A percentile compares a stretch with the other conserved stretches of the same genome.
Evolutionary conservation across 2,113 vertebrate genomes (phyloP).

Genomic region (Elachura formosa): DNA sequence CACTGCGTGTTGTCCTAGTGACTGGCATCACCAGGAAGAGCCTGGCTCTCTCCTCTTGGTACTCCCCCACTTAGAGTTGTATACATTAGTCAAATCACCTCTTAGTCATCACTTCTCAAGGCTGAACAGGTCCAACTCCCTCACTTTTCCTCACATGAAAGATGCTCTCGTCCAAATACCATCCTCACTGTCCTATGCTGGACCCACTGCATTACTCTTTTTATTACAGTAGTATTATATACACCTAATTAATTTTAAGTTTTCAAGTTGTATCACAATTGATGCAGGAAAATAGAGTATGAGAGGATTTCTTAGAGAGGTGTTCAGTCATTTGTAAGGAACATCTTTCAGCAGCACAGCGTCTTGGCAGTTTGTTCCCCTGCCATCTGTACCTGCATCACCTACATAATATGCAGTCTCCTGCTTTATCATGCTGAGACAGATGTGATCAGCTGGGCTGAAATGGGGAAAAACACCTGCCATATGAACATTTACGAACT

Average conservation of each 20-base stretch:
- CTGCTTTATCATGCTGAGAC: background rate
- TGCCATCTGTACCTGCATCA: background rate
- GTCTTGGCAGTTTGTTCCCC: background rate
- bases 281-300: background rate
- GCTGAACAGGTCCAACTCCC: background rate
- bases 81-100: background rate
- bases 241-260: background rate
- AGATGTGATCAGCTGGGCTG: background rate
- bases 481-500: background rate
- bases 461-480: background rate
- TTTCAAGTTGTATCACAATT: background rate
- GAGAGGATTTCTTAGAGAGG: background rate
- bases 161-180: background rate
- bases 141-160: background rate
- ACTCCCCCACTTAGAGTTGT: fast-evolving
- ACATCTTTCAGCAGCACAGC: background rate
- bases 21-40: background rate
- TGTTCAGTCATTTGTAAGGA: background rate
- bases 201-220: background rate
- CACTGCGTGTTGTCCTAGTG: background rate
- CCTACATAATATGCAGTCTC: background rate
- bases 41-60: background rate
- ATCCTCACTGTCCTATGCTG: fast-evolving
- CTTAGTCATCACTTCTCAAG: background rate
- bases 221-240: background rate